Conservation (phyloP, 2,888 invertebrate genomes). For the Nebria salina region DNA sequence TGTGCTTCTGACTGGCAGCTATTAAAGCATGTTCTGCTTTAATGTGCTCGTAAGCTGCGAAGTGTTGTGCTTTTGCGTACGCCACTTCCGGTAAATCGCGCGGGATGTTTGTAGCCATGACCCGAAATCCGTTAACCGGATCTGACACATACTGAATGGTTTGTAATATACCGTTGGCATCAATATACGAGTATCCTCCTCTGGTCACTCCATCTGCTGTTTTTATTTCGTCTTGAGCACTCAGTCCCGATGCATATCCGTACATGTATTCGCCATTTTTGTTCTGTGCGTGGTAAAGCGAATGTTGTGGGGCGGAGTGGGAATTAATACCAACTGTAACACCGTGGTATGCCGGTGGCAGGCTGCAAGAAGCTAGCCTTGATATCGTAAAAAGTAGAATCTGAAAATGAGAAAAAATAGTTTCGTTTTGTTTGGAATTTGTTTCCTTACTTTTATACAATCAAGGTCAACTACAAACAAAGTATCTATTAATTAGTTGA, state of each 20-base stretch:
- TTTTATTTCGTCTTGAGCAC: conserved; percentile 72
- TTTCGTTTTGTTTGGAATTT: conserved; percentile 11
- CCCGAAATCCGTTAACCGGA: conserved; percentile 71
- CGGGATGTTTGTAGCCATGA: conserved; percentile 74
- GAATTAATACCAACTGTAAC: conserved; percentile 59
- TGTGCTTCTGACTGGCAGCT: conserved; percentile 50
- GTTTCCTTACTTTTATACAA: neutral
- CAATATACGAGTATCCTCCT: conserved; percentile 76
- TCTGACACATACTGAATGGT: conserved; percentile 73
- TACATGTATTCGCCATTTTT: conserved; percentile 68
- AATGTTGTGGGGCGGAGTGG: conserved; percentile 58
- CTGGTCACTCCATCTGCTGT: conserved; percentile 69
- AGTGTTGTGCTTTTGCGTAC: conserved; percentile 58
- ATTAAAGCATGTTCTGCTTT: conserved; percentile 55
- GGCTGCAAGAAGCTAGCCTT: conserved; percentile 54
- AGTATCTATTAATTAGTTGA: neutral
- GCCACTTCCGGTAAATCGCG: conserved; percentile 60
- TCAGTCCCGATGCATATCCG: conserved; percentile 73
- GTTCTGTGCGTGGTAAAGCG: conserved; percentile 68
- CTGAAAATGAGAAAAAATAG: conserved; percentile 31
- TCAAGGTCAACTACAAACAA: conserved; percentile 4
- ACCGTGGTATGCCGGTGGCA: conserved; percentile 61
- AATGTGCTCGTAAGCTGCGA: conserved; percentile 56
- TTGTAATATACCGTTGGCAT: conserved; percentile 72
- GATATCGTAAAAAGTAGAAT: conserved; percentile 41